Base-by-base conservation (phyloP, 1,140 invertebrate species). In the Drosophila pseudoananassae region DNA sequence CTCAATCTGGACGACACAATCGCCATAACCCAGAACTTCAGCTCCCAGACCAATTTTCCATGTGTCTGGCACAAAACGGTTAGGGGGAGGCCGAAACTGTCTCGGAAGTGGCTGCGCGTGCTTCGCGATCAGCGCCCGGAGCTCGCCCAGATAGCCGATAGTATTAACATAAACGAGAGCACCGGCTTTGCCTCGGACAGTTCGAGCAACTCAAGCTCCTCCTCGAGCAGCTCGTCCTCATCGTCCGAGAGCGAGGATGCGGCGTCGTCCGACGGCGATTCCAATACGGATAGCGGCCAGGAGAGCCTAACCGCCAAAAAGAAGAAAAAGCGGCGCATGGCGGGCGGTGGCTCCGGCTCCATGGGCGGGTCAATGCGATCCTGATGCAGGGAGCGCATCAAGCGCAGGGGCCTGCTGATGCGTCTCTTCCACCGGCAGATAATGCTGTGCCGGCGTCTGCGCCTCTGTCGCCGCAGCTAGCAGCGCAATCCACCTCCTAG, bases 1-100 rank as follows among this genome's bases (percentile, higher is more conserved):
- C 93, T 99, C 6, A 99, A 99, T 93, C 92, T 99, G 51, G 98
- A 99, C 78, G 95, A 97, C 63, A 99, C 98, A 1, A 95, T 99
- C 53, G 99, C 99, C 36, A 97, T 99, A 0, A 99, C 99, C 0
- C 98, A 99, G 92, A 99, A 99, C 92, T 99, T 99, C 92, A 98
- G 97, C 92, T 99, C 98, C 69, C 94, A 95, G 50, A 98, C 97
- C 1, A 99, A 99, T 93, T 99, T 99, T 92, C 97, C 98, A 6
- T 95, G 99, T 27, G 98, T 99, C 0, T 99, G 98, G 98, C 98
- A 99, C 91, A 99, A 99, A 94, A 99, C 98, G 38, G 97, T 98
- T 55, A 94, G 98, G 38, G 98, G 98, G 15, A 93, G 98, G 52
- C 98, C 98, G 25, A 99, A 99, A 92, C 92, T 99, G 55, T 98